Base-by-base conservation (phyloP, 2,888 invertebrate genomes). In the Panopea generosa region DNA sequence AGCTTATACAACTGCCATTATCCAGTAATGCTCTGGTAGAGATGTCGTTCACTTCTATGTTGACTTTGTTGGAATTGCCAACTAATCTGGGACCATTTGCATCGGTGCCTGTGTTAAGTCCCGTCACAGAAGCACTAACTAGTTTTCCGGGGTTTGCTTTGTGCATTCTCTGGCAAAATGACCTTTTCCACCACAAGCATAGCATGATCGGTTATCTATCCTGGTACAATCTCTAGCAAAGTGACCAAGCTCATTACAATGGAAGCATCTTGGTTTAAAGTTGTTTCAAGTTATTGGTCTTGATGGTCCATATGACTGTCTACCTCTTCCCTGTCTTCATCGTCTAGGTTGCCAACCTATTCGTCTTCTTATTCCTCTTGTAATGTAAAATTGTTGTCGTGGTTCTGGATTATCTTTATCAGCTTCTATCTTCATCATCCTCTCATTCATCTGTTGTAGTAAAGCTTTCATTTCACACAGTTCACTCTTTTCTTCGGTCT, bases 21-120 rank as follows among this genome's bases (percentile, higher is more conserved):
- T 66, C 66, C 16, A 66, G 29, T 7, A 56, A 16, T 18, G 66
- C 47, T 47, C 1, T 55, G 6, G 55, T 43, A 18, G n/a, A 7
- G 2, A 29, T 18, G 24, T 56, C 33, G 11, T 45, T 47, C 18
- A 66, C 18, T 2, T 2, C 4, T 1, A 65, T 55, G 16, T 18
- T 43, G 40, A 16, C 38, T 55, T 65, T 45, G 50, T 65, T 65
- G 11, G 50, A 22, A 2, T 22, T n/a, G 2, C 66, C 66, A 47
- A 66, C 29, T 47, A 56, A 47, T 33, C 47, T 29, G 16, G 66
- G 56, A 47, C 22, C 66, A 14, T 24, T 9, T 45, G 16, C 22
- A 2, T 33, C 33, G 2, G 45, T 65, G 38, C 40, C 33, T 29
- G 22, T 38, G 24, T 50, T 7, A 11, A 53, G 38, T 20, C 27